These are phyloP conservation scores for Mycalesis mineus DNA, from an alignment of 2,888 invertebrate species.

Conservation along the genomic window DNA sequence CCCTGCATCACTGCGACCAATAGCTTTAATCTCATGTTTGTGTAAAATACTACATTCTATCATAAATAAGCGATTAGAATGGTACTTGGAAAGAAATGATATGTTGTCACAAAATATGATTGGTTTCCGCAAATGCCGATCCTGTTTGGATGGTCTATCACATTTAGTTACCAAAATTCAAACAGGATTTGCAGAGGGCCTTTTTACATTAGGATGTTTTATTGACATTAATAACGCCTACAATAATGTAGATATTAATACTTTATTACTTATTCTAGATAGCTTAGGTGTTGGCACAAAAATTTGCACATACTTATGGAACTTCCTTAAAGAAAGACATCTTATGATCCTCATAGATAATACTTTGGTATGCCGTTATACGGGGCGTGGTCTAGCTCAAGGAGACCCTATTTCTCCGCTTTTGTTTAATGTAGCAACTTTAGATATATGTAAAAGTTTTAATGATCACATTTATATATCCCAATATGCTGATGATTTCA, in stretches of 20 bases:
- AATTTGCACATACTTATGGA: slow-evolving; percentile 19
- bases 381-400: slow-evolving; percentile 27
- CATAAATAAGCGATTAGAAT: slow-evolving; percentile 14
- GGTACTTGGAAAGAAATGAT: slow-evolving; percentile 16
- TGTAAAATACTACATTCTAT: slow-evolving; percentile 17
- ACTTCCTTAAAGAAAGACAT: slow-evolving; percentile 16
- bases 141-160: slow-evolving; percentile 15
- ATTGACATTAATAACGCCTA: slow-evolving; percentile 19
- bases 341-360: background rate
- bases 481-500: slow-evolving; percentile 34
- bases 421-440: slow-evolving; percentile 27
- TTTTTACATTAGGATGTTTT: slow-evolving; percentile 17
- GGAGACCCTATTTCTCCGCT: slow-evolving; percentile 28
- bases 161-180: slow-evolving; percentile 13
- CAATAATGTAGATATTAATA: slow-evolving; percentile 13
- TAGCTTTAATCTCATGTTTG: too few relatives aligned
- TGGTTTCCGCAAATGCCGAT: slow-evolving; percentile 3
- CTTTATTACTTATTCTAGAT: slow-evolving; percentile 1
- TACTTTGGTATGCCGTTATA: background rate
- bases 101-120: slow-evolving; percentile 5
- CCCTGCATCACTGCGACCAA: slow-evolving; percentile 8
- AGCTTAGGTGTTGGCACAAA: background rate
- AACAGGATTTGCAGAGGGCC: slow-evolving; percentile 8
- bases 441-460: background rate
- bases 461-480: slow-evolving; percentile 5